Base-by-base conservation (phyloP, 1,140 invertebrate species). In the Pectinophora gossypiella region DNA sequence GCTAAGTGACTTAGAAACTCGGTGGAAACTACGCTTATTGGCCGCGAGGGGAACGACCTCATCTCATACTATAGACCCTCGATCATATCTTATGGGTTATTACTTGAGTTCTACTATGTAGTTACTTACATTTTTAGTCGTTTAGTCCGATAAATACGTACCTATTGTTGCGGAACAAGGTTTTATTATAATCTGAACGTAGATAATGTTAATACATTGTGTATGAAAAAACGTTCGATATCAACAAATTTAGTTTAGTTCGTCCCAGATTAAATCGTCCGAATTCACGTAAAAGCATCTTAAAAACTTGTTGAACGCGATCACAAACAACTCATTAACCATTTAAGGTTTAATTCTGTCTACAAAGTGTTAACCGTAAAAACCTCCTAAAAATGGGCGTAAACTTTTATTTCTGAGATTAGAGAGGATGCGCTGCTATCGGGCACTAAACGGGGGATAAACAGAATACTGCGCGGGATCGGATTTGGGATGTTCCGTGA, bases 351-450 rank as follows among this genome's bases (percentile, higher is more conserved):
- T 81, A 78, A 81, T 85, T 81, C 60, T 50, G 70, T 79, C 70
- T 74, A 72, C 72, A 71, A 68, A 76, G 69, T 79, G 68, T 74
- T 71, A 67, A 70, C 68, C 70, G 56, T 80, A 80, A 81, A 81
- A 76, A 53, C 47, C 56, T 66, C 68, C 76, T 77, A 75, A 80
- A 85, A 83, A 84, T 80, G 58, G 56, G 63, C 69, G 79, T 75
- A 83, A 85, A 81, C 48, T 81, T 85, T 85, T 81, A 82, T 82
- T 76, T 59, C 51, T 59, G 61, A 81, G 81, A 85, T 85, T 81
- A 83, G 80, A 72, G 64, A 48, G 66, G 66, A 54, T 51, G n/a
- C n/a, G n/a, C 53, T 64, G 61, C 57, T 84, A 82, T 80, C 75
- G 59, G 58, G 70, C 63, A 76, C 72, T 81, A 77, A 82, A 80